These are phyloP conservation scores for Apodemus sylvaticus DNA, from an alignment of 2,113 vertebrate genomes.

Conservation along the genomic window DNA sequence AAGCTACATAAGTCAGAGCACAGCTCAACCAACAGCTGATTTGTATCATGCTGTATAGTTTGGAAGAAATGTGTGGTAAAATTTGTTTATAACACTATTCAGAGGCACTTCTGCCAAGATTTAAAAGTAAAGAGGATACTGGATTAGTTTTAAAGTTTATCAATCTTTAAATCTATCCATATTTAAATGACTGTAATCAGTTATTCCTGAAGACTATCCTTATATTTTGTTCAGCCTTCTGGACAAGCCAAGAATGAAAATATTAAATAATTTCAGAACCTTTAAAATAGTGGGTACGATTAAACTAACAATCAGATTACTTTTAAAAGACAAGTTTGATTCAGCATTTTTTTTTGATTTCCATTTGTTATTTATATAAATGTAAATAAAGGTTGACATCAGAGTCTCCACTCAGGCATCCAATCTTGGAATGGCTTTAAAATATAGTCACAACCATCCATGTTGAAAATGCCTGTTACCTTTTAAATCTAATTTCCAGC, in stretches of 20 bases:
- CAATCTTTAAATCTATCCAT: neutral
- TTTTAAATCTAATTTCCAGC: neutral
- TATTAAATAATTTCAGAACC: neutral
- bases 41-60: neutral
- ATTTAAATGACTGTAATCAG: neutral
- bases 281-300: neutral
- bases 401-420: neutral
- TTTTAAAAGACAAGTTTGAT: constrained; percentile 31
- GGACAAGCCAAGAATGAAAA: neutral
- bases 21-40: neutral
- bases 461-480: neutral
- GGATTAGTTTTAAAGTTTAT: neutral
- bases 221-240: neutral
- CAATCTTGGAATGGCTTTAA: neutral
- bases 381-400: constrained; percentile 8
- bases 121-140: neutral
- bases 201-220: neutral
- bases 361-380: constrained; percentile 51
- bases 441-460: neutral
- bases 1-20: neutral
- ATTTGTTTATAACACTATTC: neutral
- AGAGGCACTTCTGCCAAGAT: neutral
- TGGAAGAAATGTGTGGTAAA: neutral
- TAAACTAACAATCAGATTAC: constrained; percentile 3
- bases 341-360: constrained; percentile 43